Conservation (phyloP, 2,797 vertebrate species). For the Ptychobarbus kaznakovi region DNA sequence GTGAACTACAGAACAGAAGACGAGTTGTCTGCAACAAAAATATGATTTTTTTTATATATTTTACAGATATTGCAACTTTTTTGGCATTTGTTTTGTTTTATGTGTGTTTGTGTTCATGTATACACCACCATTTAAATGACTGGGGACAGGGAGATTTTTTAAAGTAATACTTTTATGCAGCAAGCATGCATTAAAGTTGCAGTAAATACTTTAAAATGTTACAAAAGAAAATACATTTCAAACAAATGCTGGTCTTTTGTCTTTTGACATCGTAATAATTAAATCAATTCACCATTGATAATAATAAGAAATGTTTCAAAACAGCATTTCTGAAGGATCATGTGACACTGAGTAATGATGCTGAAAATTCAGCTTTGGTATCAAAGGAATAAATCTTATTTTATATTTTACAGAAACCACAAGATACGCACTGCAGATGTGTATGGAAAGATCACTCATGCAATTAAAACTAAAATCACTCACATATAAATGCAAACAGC, state of each 20-base stretch:
- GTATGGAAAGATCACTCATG: background rate
- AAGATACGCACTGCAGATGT: background rate
- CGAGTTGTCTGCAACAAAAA: background rate
- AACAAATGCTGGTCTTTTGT: too few species aligned
- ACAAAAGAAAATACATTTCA: background rate
- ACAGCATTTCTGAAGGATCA: background rate
- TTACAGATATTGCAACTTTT: background rate
- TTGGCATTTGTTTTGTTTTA: background rate
- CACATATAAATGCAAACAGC: background rate
- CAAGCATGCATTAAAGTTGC: background rate
- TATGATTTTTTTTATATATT: background rate
- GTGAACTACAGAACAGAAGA: background rate
- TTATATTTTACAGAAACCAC: background rate
- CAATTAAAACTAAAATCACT: constrained; percentile 16
- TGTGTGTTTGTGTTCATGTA: background rate
- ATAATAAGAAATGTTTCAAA: background rate
- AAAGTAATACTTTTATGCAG: background rate
- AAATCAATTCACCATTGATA: background rate
- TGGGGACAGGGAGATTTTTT: background rate
- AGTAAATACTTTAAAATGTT: background rate
- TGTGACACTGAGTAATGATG: too few species aligned
- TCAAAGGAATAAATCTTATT: background rate
- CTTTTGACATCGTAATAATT: too few species aligned
- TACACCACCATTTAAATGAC: background rate
- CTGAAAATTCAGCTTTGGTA: background rate